Percentiles rank a stretch among this genome's conserved stretches.
These are phyloP conservation scores for Ichneumon xanthorius DNA, from an alignment of 2,888 invertebrate genomes.

Conservation along the genomic window DNA sequence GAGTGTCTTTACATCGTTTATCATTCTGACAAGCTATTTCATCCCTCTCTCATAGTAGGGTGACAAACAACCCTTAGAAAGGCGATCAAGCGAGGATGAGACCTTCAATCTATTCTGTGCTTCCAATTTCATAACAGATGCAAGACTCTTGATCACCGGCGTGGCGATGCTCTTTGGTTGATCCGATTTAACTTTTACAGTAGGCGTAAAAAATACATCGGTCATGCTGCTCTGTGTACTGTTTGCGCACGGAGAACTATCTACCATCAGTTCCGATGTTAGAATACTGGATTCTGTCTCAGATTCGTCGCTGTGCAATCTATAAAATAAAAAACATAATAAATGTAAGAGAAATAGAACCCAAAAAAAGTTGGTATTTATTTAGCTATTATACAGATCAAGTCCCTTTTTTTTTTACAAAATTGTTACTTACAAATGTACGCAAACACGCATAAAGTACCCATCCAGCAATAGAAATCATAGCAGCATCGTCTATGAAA, in stretches of 20 bases:
- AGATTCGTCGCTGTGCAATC: constrained; percentile 19
- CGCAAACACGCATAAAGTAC: too few relatives aligned
- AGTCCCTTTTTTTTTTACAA: not conserved
- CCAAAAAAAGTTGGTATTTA: not conserved
- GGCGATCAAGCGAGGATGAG: not conserved
- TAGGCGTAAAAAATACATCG: constrained; percentile 1
- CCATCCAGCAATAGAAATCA: too few relatives aligned
- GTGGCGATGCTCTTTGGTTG: constrained; percentile 58
- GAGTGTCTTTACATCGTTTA: not conserved
- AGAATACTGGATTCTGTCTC: constrained; percentile 47
- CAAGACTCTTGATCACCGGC: constrained; percentile 53
- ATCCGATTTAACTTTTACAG: not conserved
- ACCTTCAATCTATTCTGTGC: too few relatives aligned
- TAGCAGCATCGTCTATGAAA: not conserved
- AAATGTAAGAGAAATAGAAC: not conserved
- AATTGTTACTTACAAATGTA: not conserved
- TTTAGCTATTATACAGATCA: too few relatives aligned
- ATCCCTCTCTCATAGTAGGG: constrained; percentile 9
- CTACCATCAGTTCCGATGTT: constrained; percentile 37
- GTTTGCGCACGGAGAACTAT: constrained; percentile 5
- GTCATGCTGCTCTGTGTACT: not conserved
- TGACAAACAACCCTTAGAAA: not conserved
- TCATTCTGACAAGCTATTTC: not conserved
- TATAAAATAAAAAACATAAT: constrained; percentile 8
- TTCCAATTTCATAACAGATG: constrained; percentile 9